Conservation (phyloP, 2,113 vertebrate species). For the Carassius gibelio region DNA sequence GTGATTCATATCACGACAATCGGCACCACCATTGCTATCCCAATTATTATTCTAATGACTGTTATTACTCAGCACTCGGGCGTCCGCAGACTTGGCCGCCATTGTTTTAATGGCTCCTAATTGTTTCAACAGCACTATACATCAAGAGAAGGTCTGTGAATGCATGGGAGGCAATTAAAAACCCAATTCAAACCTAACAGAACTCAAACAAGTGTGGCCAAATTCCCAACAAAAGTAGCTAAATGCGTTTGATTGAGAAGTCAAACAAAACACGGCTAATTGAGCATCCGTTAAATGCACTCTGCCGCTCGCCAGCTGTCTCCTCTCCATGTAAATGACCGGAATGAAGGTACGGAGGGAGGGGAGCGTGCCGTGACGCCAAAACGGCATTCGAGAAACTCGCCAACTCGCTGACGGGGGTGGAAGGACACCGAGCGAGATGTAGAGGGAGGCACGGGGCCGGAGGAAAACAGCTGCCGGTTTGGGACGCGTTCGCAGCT, state of each 20-base stretch:
- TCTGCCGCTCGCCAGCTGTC: slow-evolving; percentile 67
- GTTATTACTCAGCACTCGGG: slow-evolving; percentile 76
- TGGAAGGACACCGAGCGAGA: slow-evolving; percentile 13
- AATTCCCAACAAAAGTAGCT: slow-evolving; percentile 47
- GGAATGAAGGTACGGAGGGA: slow-evolving; percentile 37
- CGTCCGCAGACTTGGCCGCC: slow-evolving; percentile 59
- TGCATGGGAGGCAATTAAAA: slow-evolving; percentile 53
- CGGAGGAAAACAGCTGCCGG: background rate
- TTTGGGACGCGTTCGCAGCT: slow-evolving; percentile 21
- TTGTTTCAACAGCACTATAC: slow-evolving; percentile 60
- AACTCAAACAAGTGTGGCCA: slow-evolving; percentile 32
- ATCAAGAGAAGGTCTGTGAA: slow-evolving; percentile 55
- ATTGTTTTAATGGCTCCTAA: slow-evolving; percentile 69
- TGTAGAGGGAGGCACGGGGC: background rate
- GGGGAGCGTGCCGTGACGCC: slow-evolving; percentile 44
- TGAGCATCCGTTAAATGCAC: slow-evolving; percentile 63
- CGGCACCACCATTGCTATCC: slow-evolving; percentile 64
- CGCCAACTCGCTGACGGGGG: slow-evolving; percentile 37
- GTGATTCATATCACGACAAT: slow-evolving; percentile 76
- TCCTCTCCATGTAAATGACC: slow-evolving; percentile 64
- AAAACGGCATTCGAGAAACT: slow-evolving; percentile 16
- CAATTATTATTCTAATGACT: slow-evolving; percentile 78
- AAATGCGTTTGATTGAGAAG: slow-evolving; percentile 56
- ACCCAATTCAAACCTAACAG: slow-evolving; percentile 52
- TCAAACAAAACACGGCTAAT: slow-evolving; percentile 65